phyloP scores from a whole-genome alignment of 2,797 vertebrate genomes.

The Decapterus maruadsi region DNA sequence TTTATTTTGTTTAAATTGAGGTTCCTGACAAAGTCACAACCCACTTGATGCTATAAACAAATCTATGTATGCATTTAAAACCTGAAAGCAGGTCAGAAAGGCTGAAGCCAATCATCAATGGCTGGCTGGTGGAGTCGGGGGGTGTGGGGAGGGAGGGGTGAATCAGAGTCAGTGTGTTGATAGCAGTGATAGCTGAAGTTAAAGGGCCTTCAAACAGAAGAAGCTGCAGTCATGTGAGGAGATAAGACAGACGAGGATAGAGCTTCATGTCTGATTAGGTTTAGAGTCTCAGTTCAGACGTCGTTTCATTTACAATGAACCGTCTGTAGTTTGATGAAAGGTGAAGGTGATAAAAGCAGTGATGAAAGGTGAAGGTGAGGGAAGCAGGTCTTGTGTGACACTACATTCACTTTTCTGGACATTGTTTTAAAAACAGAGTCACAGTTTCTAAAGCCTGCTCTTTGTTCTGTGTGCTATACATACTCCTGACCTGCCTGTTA shows the following conservation, averaged over 20 bases:
- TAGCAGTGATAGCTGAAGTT: conserved; percentile 7
- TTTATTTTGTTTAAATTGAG: too few relatives aligned
- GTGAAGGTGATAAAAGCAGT: neutral
- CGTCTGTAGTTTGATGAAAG: neutral
- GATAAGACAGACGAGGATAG: conserved; percentile 45
- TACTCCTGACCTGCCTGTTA: conserved; percentile 44
- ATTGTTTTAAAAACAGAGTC: neutral
- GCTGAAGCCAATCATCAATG: too few relatives aligned
- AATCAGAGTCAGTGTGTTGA: conserved; percentile 13
- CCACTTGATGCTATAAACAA: too few relatives aligned
- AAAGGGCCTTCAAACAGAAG: conserved; percentile 3
- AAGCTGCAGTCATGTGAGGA: conserved; percentile 45
- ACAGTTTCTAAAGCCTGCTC: neutral
- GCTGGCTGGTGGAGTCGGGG: neutral
- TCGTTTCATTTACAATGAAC: conserved; percentile 3
- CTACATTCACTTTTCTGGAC: neutral
- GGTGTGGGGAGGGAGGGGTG: too few relatives aligned
- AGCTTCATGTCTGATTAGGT: conserved; percentile 55
- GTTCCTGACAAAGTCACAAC: too few relatives aligned
- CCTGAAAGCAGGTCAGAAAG: too few relatives aligned
- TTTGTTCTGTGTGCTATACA: conserved; percentile 26
- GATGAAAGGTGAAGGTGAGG: neutral
- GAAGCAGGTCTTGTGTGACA: neutral
- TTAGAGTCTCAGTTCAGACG: conserved; percentile 6
- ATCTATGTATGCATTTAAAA: too few relatives aligned